phyloP scores from a whole-genome alignment of 2,797 vertebrate species.

The Hephaestus fuliginosus region DNA sequence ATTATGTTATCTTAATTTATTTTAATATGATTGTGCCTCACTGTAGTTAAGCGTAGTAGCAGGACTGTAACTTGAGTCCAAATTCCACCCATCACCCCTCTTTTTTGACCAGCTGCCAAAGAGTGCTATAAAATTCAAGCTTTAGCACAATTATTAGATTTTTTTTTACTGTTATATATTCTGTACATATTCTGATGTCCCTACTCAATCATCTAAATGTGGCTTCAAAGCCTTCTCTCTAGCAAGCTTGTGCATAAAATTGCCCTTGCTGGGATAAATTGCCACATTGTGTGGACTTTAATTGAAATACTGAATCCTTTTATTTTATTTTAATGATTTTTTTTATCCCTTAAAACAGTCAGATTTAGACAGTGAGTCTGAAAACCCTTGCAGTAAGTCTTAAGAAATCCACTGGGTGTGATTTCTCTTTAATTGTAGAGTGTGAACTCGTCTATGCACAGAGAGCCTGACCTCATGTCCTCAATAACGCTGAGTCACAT shows the following conservation, averaged over 20 bases:
- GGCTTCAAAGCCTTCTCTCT: not conserved
- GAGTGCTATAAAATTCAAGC: not conserved
- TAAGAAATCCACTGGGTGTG: not conserved
- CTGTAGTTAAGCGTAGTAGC: not conserved
- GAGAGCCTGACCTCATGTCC: not conserved
- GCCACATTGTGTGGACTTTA: not conserved
- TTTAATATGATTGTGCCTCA: not conserved
- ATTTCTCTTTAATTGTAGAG: constrained; percentile 1
- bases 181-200: not conserved
- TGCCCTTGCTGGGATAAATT: not conserved
- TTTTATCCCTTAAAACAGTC: not conserved
- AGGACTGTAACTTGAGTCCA: not conserved
- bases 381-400: not conserved
- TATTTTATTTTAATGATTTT: not conserved
- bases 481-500: not conserved
- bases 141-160: not conserved
- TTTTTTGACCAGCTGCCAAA: not conserved
- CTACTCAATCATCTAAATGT: not conserved
- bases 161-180: not conserved
- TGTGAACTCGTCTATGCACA: not conserved
- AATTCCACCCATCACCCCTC: not conserved
- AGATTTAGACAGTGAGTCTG: not conserved
- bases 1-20: not conserved
- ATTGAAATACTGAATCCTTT: not conserved
- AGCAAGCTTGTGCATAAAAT: not conserved